Evolutionary conservation across 2,797 vertebrate species (phyloP).

Genomic region (Monodelphis domestica): DNA sequence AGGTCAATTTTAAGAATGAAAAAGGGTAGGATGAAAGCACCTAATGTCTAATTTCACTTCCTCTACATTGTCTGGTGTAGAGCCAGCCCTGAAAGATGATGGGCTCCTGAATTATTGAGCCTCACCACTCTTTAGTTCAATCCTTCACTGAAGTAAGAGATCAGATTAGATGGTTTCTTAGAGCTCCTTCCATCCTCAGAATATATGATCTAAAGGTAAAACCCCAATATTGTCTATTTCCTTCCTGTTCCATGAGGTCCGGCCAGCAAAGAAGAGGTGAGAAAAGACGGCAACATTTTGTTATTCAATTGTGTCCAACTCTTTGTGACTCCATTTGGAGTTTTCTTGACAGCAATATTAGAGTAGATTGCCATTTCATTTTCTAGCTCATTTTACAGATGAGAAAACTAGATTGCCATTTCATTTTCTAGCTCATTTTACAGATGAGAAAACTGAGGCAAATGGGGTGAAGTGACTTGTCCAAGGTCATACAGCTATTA

Average conservation of each 20-base stretch:
- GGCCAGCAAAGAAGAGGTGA: neutral
- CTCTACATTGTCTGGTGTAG: neutral
- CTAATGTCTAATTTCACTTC: neutral
- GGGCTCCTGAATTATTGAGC: neutral
- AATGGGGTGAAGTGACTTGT: too few species aligned
- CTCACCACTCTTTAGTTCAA: neutral
- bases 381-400: too few species aligned
- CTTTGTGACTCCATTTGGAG: too few species aligned
- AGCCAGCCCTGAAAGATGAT: neutral
- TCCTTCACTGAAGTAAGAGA: neutral
- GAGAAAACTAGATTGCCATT: too few species aligned
- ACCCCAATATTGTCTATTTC: neutral
- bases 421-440: too few species aligned
- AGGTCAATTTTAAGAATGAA: neutral
- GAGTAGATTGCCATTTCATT: too few species aligned
- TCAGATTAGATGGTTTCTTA: constrained; percentile 17
- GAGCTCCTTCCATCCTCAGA: neutral
- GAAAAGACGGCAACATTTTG: neutral
- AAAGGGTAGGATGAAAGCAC: neutral
- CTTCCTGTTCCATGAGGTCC: neutral
- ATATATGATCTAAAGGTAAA: constrained; percentile 9
- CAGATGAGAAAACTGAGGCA: too few species aligned
- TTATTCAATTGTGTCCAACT: too few species aligned
- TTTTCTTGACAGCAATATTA: too few species aligned
- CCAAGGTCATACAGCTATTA: too few species aligned